Percentiles rank a stretch among this genome's conserved stretches.
Conservation (phyloP, 2,113 vertebrate species). For the Lethenteron camtschaticum region DNA sequence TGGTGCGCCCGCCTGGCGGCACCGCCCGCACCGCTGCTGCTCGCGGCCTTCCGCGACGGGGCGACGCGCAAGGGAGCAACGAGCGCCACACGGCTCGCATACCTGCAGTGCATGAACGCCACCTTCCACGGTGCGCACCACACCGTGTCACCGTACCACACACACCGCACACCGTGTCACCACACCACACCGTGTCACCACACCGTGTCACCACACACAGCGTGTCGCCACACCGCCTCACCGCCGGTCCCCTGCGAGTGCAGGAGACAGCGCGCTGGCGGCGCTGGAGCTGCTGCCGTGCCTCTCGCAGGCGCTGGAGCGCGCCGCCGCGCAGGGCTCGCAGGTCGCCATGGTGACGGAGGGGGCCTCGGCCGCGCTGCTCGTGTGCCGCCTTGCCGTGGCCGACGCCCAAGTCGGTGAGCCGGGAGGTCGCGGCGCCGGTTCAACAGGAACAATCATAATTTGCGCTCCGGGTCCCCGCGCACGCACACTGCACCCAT, state of each 20-base stretch:
- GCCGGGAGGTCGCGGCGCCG: constrained; percentile 4
- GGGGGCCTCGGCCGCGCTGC: constrained; percentile 51
- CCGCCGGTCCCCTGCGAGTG: background rate
- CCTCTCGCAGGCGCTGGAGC: constrained; percentile 65
- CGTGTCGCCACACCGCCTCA: background rate
- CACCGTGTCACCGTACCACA: too few species aligned
- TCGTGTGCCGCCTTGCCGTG: constrained; percentile 51
- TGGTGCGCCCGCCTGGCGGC: constrained; percentile 61
- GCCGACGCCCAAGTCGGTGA: constrained; percentile 55
- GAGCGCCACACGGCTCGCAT: constrained; percentile 61
- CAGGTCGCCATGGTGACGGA: constrained; percentile 56
- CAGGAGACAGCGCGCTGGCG: constrained; percentile 60
- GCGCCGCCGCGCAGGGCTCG: constrained; percentile 56
- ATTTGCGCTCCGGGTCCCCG: too few species aligned
- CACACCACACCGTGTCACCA: too few species aligned
- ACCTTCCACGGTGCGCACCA: constrained; percentile 55
- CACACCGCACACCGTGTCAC: too few species aligned
- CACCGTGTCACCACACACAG: too few species aligned
- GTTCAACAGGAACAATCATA: too few species aligned
- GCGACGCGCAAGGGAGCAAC: constrained; percentile 80
- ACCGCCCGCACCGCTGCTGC: constrained; percentile 44
- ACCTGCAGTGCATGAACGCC: constrained; percentile 66
- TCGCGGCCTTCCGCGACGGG: constrained; percentile 78
- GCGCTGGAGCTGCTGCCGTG: constrained; percentile 42
- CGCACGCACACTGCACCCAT: too few species aligned